phyloP scores from a whole-genome alignment of 2,113 vertebrate genomes.

The Azemiops feae region DNA sequence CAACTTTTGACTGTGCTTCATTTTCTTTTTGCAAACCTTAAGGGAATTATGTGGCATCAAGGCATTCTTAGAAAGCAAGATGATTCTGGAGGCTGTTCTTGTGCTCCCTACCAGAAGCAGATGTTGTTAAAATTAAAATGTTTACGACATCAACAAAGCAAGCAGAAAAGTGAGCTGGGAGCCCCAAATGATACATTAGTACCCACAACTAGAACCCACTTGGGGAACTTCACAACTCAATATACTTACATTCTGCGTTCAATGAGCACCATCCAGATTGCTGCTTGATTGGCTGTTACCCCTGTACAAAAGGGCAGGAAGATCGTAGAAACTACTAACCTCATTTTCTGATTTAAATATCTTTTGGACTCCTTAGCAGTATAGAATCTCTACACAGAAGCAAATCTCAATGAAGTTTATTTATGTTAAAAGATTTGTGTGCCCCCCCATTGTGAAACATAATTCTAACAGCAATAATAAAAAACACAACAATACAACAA shows the following conservation, averaged over 20 bases:
- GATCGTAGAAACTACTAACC: background rate
- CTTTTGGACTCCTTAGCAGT: background rate
- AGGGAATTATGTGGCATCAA: background rate
- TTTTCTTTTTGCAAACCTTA: background rate
- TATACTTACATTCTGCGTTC: background rate
- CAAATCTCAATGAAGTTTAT: background rate
- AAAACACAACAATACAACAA: background rate
- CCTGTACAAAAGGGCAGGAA: background rate
- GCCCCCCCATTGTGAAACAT: background rate
- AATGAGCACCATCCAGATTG: background rate
- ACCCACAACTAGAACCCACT: background rate
- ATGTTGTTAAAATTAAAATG: background rate
- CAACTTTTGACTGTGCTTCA: background rate
- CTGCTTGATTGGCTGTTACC: background rate
- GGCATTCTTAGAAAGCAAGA: background rate
- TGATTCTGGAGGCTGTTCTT: background rate
- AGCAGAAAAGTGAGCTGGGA: background rate
- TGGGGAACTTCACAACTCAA: background rate
- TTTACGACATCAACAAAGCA: background rate
- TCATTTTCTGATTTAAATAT: background rate
- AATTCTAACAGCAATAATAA: background rate
- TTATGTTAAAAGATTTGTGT: background rate
- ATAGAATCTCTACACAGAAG: background rate
- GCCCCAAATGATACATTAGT: background rate
- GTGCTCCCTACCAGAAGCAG: background rate